Conservation (phyloP, 2,797 vertebrate genomes). For the Vespertilio murinus region DNA sequence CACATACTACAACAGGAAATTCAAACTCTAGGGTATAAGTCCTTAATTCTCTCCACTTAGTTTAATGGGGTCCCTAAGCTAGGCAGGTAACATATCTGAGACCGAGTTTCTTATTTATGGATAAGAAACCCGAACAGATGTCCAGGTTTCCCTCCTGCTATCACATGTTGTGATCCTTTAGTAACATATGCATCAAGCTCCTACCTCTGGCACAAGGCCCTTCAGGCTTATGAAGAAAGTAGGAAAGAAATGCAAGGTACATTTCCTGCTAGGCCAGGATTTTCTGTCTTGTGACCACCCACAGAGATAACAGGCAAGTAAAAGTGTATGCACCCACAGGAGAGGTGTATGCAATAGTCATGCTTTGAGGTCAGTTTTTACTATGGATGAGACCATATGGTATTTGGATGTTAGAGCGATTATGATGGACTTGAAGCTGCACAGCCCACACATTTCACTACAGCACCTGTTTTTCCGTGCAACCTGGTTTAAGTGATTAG, state of each 20-base stretch:
- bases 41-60: background rate
- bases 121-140: background rate
- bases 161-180: background rate
- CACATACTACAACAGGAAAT: background rate
- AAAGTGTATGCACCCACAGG: rapidly evolving
- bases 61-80: background rate
- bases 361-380: background rate
- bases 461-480: rapidly evolving
- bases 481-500: background rate
- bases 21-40: background rate
- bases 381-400: rapidly evolving
- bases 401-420: background rate
- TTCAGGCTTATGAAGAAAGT: background rate
- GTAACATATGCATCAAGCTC: background rate
- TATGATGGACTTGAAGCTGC: rapidly evolving
- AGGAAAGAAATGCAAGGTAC: background rate
- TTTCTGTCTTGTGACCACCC: background rate
- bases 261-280: background rate
- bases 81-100: background rate
- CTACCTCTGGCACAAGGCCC: background rate
- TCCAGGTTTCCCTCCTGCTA: background rate
- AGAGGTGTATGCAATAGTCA: background rate
- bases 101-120: background rate
- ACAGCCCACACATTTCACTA: background rate
- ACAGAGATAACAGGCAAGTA: background rate